Evolutionary conservation across 2,113 vertebrate genomes (phyloP).

Genomic region (Myotis lucifugus): DNA sequence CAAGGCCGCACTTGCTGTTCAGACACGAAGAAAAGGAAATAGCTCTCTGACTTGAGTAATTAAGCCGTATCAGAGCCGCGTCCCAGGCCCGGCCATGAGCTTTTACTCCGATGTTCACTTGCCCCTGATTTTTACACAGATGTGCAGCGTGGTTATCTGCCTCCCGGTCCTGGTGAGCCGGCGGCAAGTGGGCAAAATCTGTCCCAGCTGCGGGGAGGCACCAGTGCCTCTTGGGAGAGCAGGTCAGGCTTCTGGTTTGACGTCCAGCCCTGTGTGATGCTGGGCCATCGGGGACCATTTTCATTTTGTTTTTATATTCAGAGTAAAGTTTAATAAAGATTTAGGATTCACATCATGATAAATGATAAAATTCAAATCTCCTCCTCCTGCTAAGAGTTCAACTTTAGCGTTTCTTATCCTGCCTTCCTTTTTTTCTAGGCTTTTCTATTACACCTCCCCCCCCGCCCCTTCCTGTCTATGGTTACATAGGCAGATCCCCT

Average conservation of each 20-base stretch:
- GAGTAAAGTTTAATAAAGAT: too few relatives aligned
- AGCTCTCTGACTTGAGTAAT: neutral
- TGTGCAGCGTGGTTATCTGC: neutral
- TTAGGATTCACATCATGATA: too few relatives aligned
- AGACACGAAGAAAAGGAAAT: neutral
- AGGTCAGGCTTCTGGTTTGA: neutral
- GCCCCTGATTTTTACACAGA: neutral
- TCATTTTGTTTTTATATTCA: too few relatives aligned
- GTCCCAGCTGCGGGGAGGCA: neutral
- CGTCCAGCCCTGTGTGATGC: neutral
- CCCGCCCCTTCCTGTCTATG: too few relatives aligned
- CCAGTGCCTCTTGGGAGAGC: neutral
- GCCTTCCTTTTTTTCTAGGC: too few relatives aligned
- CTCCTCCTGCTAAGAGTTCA: too few relatives aligned
- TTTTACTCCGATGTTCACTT: neutral
- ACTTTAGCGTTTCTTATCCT: too few relatives aligned
- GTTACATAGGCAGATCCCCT: too few relatives aligned
- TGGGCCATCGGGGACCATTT: too few relatives aligned
- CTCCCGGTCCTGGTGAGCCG: neutral
- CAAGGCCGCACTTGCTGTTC: neutral
- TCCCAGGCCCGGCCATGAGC: neutral
- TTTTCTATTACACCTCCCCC: too few relatives aligned
- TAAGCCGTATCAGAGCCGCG: accelerated
- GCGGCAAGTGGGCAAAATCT: neutral
- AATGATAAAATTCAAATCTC: too few relatives aligned